Evolutionary conservation across 1,140 invertebrate species (phyloP).

Genomic region (Pachypeltis micranthus): DNA sequence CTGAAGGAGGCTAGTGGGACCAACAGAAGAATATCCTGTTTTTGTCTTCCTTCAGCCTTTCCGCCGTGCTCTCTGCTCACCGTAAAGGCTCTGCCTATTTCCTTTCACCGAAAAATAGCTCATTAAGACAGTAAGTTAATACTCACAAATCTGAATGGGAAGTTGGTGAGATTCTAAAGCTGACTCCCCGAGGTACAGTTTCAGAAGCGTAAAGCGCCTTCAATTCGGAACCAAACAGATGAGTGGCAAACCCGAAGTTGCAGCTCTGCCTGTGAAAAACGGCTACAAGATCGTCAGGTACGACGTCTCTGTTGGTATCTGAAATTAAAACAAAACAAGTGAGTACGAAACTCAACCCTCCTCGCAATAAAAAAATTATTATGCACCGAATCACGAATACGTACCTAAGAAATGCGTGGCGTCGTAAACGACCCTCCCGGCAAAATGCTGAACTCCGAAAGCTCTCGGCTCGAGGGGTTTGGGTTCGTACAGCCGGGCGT

Average conservation of each 20-base stretch:
- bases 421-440: slow-evolving; percentile 79
- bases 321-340: slow-evolving; percentile 22
- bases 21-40: no score
- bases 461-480: slow-evolving; percentile 63
- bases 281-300: slow-evolving; percentile 81
- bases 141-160: slow-evolving; percentile 69
- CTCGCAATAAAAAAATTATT: background rate
- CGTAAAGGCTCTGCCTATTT: no score
- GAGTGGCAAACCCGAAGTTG: slow-evolving; percentile 89
- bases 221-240: slow-evolving; percentile 83
- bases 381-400: slow-evolving; percentile 9
- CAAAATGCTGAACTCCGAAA: slow-evolving; percentile 86
- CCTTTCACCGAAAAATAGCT: no score
- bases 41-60: no score
- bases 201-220: slow-evolving; percentile 74
- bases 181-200: slow-evolving; percentile 66
- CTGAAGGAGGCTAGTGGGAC: no score
- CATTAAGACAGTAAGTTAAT: slow-evolving; percentile 2
- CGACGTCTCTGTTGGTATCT: slow-evolving; percentile 83
- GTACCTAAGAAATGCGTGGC: slow-evolving; percentile 69
- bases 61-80: no score
- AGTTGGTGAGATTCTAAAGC: slow-evolving; percentile 83
- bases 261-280: slow-evolving; percentile 88
- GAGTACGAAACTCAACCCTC: background rate
- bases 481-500: slow-evolving; percentile 57